A percentile compares a stretch with the other conserved stretches of the same genome.
These are phyloP conservation scores for Trialeurodes vaporariorum DNA, from an alignment of 1,140 invertebrate species.

Conservation along the genomic window DNA sequence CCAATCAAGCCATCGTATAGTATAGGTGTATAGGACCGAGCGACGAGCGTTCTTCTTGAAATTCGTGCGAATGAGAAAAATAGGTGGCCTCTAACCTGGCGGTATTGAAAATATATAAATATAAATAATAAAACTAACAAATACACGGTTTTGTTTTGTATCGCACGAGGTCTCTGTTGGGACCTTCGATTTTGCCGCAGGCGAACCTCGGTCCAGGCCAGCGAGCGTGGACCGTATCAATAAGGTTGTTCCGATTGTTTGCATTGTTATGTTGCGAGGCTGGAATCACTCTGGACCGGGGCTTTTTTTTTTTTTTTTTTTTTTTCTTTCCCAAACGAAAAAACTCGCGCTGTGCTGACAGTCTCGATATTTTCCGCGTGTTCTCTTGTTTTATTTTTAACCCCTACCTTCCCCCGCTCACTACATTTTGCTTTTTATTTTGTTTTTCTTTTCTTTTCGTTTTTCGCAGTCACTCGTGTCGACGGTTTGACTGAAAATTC, in stretches of 20 bases:
- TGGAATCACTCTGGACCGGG: no score
- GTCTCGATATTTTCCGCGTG: neutral
- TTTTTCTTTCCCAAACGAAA: no score
- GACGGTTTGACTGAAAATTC: neutral
- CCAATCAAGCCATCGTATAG: no score
- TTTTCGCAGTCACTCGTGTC: neutral
- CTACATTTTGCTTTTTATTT: neutral
- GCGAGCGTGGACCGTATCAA: neutral
- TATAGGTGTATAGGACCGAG: no score
- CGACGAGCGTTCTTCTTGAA: no score
- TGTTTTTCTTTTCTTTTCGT: neutral
- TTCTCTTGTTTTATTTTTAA: no score
- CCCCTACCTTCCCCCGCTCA: no score
- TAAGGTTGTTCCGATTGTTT: neutral
- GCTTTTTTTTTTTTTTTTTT: no score
- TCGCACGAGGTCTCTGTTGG: neutral
- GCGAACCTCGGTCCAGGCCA: no score
- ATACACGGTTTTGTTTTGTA: neutral
- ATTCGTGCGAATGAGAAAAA: neutral
- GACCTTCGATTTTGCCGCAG: neutral
- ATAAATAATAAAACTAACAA: neutral
- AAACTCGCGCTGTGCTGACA: neutral
- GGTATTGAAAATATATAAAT: neutral
- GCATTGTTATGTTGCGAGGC: neutral
- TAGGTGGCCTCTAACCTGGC: neutral